Base-by-base conservation (phyloP, 2,113 vertebrate genomes). In the Nyctereutes procyonoides region DNA sequence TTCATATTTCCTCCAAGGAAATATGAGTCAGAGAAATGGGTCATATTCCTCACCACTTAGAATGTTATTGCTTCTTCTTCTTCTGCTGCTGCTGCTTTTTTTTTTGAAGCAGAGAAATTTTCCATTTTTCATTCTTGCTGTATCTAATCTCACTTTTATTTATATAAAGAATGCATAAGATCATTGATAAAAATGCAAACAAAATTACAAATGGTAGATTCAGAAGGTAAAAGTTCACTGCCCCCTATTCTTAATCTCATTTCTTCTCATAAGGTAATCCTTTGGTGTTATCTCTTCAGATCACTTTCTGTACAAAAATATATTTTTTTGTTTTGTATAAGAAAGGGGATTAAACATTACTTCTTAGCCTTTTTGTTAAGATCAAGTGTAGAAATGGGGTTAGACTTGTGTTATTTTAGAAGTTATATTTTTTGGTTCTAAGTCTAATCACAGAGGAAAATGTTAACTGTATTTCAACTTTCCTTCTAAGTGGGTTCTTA, bases 111-210 rank as follows among this genome's bases (percentile, higher is more conserved):
- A 48, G 11, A 79, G 35, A 62, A n/a, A 11, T 43, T 63, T 60
- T 71, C 17, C n/a, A 65, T 53, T 86, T 96, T 94, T 94, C 8
- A 55, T 90, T 63, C 30, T 43, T 71, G 32, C 2, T 96, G 15
- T 48, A 38, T 17, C 12, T 77, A 67, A 60, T 81, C 43, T 83
- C 30, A 85, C 79, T 91, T 96, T 77, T 86, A 69, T 85, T 95
- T 65, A 87, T 51, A 74, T 56, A 79, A 88, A 85, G 58, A 32
- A 60, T 83, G 7, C 6, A 80, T 89, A 81, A 7, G 51, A 16
- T 86, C 81, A 69, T 88, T 82, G 51, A 79, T 77, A 89, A 89
- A 95, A 96, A 60, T 83, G 5, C 22, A 91, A 97, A 91, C 35
- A 53, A 79, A 48, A 67, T 88, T 73, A 51, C 4, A 81, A 71